Evolutionary conservation across 92 coral and sea anemone genomes (phyloP).

Genomic region (Actinernus sp.): DNA sequence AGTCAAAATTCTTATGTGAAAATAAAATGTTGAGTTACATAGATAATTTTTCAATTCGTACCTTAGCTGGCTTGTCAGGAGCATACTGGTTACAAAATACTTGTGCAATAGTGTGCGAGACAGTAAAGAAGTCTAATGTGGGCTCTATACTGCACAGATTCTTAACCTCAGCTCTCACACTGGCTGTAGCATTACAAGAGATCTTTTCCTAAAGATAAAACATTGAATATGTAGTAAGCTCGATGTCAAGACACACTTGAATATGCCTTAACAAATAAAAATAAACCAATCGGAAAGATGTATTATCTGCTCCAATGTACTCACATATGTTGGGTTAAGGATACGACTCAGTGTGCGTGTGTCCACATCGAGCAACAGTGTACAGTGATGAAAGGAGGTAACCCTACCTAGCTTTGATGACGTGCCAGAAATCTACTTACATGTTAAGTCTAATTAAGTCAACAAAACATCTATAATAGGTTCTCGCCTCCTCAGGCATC

Average conservation of each 20-base stretch:
- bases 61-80: constrained; percentile 6
- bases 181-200: constrained; percentile 76
- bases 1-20: too few species aligned
- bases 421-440: constrained; percentile 89
- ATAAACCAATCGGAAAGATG: too few species aligned
- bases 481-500: too few species aligned
- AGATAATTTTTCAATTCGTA: background rate
- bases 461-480: too few species aligned
- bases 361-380: constrained; percentile 76
- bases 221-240: too few species aligned
- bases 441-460: too few species aligned
- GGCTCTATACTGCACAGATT: constrained; percentile 70
- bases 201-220: too few species aligned
- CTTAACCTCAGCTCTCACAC: constrained; percentile 76
- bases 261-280: too few species aligned
- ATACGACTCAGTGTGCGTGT: constrained; percentile 43
- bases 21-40: too few species aligned
- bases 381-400: constrained; percentile 89
- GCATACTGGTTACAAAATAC: constrained; percentile 46
- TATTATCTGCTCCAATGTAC: background rate
- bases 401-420: constrained; percentile 90
- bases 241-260: too few species aligned
- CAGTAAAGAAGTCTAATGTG: constrained; percentile 43
- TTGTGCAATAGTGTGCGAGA: constrained; percentile 66
- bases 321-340: constrained; percentile 76